These are phyloP conservation scores for Liasis olivaceus DNA, from an alignment of 2,797 vertebrate genomes.

Conservation along the genomic window DNA sequence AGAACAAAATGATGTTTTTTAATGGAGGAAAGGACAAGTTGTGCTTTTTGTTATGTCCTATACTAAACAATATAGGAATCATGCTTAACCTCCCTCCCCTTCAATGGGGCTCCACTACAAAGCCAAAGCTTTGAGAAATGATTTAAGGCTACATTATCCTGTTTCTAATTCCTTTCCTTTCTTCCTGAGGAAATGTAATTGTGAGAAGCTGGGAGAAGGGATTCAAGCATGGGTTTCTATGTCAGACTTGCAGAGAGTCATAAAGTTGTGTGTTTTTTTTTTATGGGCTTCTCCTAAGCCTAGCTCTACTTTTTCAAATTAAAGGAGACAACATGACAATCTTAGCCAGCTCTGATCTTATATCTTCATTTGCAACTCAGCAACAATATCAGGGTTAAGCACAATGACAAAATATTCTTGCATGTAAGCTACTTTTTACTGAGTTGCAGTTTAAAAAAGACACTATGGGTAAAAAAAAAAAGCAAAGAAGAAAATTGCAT, in stretches of 20 bases:
- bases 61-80: slow-evolving; percentile 74
- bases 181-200: slow-evolving; percentile 87
- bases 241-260: slow-evolving; percentile 80
- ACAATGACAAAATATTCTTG: slow-evolving; percentile 55
- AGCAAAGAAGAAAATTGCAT: neutral
- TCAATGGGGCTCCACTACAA: slow-evolving; percentile 62
- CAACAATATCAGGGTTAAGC: slow-evolving; percentile 59
- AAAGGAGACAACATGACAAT: slow-evolving; percentile 87
- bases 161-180: slow-evolving; percentile 85
- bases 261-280: slow-evolving; percentile 81
- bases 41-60: slow-evolving; percentile 75
- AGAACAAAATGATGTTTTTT: slow-evolving; percentile 70
- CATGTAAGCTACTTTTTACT: slow-evolving; percentile 57
- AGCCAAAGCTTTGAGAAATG: slow-evolving; percentile 72
- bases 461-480: slow-evolving; percentile 31
- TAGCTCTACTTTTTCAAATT: slow-evolving; percentile 80
- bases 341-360: slow-evolving; percentile 82
- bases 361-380: slow-evolving; percentile 82
- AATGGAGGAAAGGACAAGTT: slow-evolving; percentile 68
- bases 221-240: slow-evolving; percentile 72
- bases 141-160: slow-evolving; percentile 85
- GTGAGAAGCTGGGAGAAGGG: slow-evolving; percentile 73
- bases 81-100: slow-evolving; percentile 50
- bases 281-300: slow-evolving; percentile 83
- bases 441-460: slow-evolving; percentile 45